Base-by-base conservation (phyloP, 2,888 invertebrate genomes). In the Agriotes lineatus region DNA sequence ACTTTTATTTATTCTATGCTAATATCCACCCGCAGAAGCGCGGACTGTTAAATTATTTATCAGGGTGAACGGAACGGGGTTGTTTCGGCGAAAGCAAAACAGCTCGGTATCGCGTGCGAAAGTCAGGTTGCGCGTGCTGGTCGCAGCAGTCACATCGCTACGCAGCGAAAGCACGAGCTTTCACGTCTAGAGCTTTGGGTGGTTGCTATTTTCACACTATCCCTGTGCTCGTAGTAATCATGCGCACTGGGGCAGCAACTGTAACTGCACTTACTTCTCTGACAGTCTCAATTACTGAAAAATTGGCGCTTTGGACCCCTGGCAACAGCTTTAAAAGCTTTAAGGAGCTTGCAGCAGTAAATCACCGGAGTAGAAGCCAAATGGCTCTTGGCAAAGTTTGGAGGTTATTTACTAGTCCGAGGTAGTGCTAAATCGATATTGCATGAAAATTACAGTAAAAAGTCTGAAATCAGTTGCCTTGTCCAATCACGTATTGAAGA, bases 201-300 rank as follows among this genome's bases (percentile, higher is more conserved):
- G 67, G 67, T 54, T 67, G 60, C 67, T 67, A 67, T 60, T 60
- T 67, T 67, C 67, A 60, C 54, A 45, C 52, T 22, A 67, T 45
- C 67, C 60, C 67, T 60, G 66, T 44, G 20, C 45, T 54, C 20
- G 54, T 25, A 44, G 60, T 60, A 60, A 59, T 18, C 67, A 54
- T 67, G 67, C 67, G 67, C 67, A 52, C 1, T 52, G 18, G n/a
- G 25, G 45, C 19, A 19, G 48, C n/a, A n/a, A 42, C 42, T 18
- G 42, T 14, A 39, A 42, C 12, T 42, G 42, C 42, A 42, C 16
- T 12, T 14, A 42, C 16, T 18, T 42, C 14, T 42, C 7, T 16
- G 18, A 16, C 16, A n/a, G 16, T 14, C 42, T 42, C 7, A 42
- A 42, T 14, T 14, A 16, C 9, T 18, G 14, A 1, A n/a, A 14